Evolutionary conservation across 2,113 vertebrate genomes (phyloP).

Genomic region (Oreocharis arfaki): DNA sequence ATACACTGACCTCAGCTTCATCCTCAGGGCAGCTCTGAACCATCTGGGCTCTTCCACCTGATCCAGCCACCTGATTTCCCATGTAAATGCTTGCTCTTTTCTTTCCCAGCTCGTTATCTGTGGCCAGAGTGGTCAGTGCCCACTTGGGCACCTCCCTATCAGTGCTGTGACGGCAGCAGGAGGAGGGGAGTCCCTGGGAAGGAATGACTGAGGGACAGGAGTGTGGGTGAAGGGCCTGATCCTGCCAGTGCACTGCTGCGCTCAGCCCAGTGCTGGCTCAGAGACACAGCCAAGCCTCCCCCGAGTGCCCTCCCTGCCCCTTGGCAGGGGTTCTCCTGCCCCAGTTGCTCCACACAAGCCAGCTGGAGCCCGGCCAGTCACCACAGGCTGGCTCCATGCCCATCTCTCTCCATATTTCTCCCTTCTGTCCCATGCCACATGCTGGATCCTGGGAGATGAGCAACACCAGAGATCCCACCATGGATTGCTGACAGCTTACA

Average conservation of each 20-base stretch:
- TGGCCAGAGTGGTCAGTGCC: neutral
- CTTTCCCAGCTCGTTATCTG: neutral
- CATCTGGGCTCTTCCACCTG: neutral
- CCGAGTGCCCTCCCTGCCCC: neutral
- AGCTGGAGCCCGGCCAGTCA: neutral
- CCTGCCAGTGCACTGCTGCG: neutral
- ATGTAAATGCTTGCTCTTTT: neutral
- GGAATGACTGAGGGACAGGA: neutral
- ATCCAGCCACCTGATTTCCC: neutral
- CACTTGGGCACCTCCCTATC: neutral
- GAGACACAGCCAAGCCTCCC: neutral
- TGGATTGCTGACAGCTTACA: neutral
- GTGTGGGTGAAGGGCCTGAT: neutral
- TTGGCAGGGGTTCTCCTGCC: neutral
- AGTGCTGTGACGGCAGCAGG: rapidly evolving
- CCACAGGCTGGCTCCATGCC: neutral
- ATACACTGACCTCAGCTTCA: neutral
- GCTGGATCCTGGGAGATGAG: neutral
- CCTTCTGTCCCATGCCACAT: neutral
- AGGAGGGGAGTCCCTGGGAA: neutral
- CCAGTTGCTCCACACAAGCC: neutral
- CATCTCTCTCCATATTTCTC: neutral
- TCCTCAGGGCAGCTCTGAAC: neutral
- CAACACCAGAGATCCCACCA: neutral
- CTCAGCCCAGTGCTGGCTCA: neutral